Conservation (phyloP, 2,888 invertebrate genomes). For the Molanna angustata region DNA sequence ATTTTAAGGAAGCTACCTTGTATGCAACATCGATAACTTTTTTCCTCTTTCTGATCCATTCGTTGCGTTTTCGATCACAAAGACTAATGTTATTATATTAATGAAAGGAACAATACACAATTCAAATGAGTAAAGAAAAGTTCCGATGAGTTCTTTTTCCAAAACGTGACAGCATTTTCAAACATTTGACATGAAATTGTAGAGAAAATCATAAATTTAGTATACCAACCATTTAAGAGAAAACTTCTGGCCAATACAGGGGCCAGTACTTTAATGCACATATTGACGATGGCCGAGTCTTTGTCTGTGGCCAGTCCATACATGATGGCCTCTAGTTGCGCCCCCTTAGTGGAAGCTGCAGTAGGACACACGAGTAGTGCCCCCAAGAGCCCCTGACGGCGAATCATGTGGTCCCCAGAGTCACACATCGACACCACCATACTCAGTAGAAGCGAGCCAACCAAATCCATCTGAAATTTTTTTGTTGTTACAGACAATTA, state of each 20-base stretch:
- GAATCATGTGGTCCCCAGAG: slow-evolving; percentile 46
- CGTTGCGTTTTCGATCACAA: too few relatives aligned
- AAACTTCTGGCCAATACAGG: slow-evolving; percentile 50
- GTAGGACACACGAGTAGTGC: slow-evolving; percentile 27
- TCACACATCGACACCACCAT: slow-evolving; percentile 51
- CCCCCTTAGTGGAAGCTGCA: slow-evolving; percentile 48
- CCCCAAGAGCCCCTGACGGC: slow-evolving; percentile 44
- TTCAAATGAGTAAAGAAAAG: too few relatives aligned
- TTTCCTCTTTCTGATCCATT: too few relatives aligned
- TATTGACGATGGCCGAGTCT: slow-evolving; percentile 45
- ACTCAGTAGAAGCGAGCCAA: slow-evolving; percentile 50
- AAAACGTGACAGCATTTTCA: too few relatives aligned
- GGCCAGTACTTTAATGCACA: slow-evolving; percentile 44
- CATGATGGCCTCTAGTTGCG: slow-evolving; percentile 48
- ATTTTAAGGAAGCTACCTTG: too few relatives aligned
- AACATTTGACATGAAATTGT: too few relatives aligned
- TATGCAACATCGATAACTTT: too few relatives aligned
- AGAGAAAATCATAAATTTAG: too few relatives aligned
- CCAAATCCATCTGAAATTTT: slow-evolving; percentile 49
- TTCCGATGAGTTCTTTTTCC: too few relatives aligned
- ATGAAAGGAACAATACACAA: too few relatives aligned
- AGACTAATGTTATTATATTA: too few relatives aligned
- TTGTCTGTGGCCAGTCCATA: slow-evolving; percentile 49
- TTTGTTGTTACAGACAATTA: too few relatives aligned
- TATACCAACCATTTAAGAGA: slow-evolving; percentile 43